These are phyloP conservation scores for Hydrotaea diabolus DNA, from an alignment of 2,888 invertebrate species.

Conservation along the genomic window DNA sequence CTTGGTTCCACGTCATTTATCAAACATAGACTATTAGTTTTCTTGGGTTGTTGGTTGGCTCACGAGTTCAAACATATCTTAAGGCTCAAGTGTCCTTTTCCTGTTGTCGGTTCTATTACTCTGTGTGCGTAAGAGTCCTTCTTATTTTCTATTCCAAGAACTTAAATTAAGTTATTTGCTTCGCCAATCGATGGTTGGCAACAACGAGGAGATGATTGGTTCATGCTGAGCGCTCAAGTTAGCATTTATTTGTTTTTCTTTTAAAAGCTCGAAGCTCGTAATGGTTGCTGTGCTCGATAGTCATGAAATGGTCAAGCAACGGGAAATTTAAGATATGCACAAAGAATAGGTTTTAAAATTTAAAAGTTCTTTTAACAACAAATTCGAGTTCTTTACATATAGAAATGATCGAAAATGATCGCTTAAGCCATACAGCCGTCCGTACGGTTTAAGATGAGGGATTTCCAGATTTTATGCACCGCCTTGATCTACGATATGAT, in stretches of 20 bases:
- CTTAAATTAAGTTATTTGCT: constrained; percentile 62
- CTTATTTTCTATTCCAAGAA: constrained; percentile 41
- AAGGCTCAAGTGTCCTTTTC: constrained; percentile 39
- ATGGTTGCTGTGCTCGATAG: not conserved
- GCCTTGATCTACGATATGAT: constrained; percentile 54
- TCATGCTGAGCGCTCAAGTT: constrained; percentile 21
- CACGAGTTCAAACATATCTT: constrained; percentile 7
- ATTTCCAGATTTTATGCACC: constrained; percentile 50
- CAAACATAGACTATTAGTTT: constrained; percentile 54
- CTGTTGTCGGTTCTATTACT: constrained; percentile 15
- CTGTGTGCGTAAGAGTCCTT: constrained; percentile 23
- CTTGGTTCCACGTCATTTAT: constrained; percentile 46
- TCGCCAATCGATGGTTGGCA: constrained; percentile 50
- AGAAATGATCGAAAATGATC: constrained; percentile 51
- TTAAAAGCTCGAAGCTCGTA: not conserved
- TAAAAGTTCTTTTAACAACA: too few species aligned
- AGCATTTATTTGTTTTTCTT: constrained; percentile 54
- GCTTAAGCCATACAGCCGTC: constrained; percentile 51
- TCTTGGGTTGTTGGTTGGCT: constrained; percentile 24
- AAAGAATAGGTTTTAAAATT: too few species aligned
- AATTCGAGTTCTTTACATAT: too few species aligned
- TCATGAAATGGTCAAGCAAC: too few species aligned
- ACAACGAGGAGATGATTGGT: constrained; percentile 32
- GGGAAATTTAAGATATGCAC: too few species aligned
- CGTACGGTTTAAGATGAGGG: constrained; percentile 53